Evolutionary conservation across 2,888 invertebrate genomes (phyloP).

Genomic region (Plagodis dolabraria): DNA sequence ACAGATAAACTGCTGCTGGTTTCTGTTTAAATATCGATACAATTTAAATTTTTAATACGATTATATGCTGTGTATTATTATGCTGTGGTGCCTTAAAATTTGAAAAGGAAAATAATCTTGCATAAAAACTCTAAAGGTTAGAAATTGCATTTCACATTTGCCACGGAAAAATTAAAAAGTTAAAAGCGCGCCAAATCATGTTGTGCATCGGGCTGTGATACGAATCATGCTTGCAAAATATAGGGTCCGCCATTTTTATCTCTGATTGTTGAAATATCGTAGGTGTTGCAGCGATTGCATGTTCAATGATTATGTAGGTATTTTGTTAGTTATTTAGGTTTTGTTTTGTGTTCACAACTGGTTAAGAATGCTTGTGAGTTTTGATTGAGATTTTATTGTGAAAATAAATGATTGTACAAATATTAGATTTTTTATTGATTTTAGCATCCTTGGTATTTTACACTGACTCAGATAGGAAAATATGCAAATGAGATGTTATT

Average conservation of each 20-base stretch:
- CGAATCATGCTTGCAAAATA: conserved; percentile 39
- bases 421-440: conserved; percentile 42
- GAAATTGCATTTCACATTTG: not conserved
- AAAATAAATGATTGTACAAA: conserved; percentile 78
- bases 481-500: too few relatives aligned
- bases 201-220: conserved; percentile 51
- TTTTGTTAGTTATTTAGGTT: conserved; percentile 71
- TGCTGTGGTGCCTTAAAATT: conserved; percentile 3
- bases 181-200: conserved; percentile 22
- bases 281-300: conserved; percentile 22
- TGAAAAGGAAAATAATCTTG: too few relatives aligned
- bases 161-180: not conserved
- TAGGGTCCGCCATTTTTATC: conserved; percentile 45
- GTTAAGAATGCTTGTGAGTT: conserved; percentile 75
- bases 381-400: conserved; percentile 80
- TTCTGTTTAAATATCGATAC: too few relatives aligned
- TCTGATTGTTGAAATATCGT: conserved; percentile 33
- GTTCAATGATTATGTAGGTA: conserved; percentile 56
- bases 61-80: not conserved
- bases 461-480: too few relatives aligned
- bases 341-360: conserved; percentile 72
- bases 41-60: not conserved
- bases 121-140: not conserved
- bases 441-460: too few relatives aligned
- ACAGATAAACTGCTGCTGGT: too few relatives aligned